phyloP scores from a whole-genome alignment of 2,113 vertebrate genomes.

The Rhombomys opimus region DNA sequence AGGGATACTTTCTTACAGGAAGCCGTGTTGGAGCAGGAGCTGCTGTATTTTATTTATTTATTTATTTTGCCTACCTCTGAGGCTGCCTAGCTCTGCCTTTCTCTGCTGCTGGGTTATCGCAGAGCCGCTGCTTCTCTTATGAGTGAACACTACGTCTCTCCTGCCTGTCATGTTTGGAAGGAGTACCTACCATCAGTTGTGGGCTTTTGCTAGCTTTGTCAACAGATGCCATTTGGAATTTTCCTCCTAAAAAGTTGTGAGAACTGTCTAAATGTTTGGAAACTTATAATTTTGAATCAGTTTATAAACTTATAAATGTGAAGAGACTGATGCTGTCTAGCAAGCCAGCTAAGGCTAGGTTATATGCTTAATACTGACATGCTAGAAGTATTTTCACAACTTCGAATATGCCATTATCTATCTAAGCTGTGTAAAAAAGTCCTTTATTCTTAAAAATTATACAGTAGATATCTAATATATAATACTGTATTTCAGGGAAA shows the following conservation, averaged over 20 bases:
- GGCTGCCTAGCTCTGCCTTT: slow-evolving; percentile 43
- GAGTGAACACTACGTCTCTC: background rate
- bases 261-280: slow-evolving; percentile 26
- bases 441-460: slow-evolving; percentile 43
- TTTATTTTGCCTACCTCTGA: background rate
- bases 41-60: background rate
- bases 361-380: slow-evolving; percentile 24
- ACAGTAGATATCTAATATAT: background rate
- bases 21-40: background rate
- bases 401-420: slow-evolving; percentile 41
- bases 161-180: background rate
- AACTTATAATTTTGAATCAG: slow-evolving; percentile 8
- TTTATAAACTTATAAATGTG: background rate
- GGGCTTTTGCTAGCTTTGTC: slow-evolving; percentile 43
- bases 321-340: background rate
- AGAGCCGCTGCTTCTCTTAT: background rate
- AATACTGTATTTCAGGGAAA: slow-evolving; percentile 42
- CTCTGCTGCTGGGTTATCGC: background rate
- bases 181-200: background rate
- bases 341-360: slow-evolving; percentile 15
- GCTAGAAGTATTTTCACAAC: background rate
- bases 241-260: slow-evolving; percentile 50
- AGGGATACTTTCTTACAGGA: background rate
- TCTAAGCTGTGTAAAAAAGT: slow-evolving; percentile 60
- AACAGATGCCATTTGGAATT: background rate